Evolutionary conservation across 2,113 vertebrate species (phyloP).

Genomic region (Isurus oxyrinchus): DNA sequence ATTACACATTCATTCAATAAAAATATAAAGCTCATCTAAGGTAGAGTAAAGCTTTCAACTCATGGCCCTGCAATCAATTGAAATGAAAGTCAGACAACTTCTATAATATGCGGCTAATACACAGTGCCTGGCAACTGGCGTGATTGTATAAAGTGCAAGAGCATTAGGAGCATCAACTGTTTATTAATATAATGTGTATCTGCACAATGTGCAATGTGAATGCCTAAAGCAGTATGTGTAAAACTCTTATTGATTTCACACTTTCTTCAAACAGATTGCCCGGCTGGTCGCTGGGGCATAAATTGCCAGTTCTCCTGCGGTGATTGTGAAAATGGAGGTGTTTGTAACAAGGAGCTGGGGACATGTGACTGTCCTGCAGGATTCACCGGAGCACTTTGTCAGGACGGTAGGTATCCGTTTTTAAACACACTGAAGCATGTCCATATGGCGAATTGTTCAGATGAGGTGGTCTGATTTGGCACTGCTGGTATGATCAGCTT

Average conservation of each 20-base stretch:
- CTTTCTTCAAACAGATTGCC: conserved; percentile 53
- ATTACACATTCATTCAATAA: background rate
- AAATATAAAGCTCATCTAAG: background rate
- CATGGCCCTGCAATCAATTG: background rate
- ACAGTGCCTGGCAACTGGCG: background rate
- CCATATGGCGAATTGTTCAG: background rate
- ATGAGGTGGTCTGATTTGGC: background rate
- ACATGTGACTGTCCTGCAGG: conserved; percentile 55
- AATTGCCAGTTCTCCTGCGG: conserved; percentile 53
- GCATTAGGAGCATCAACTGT: background rate
- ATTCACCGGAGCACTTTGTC: conserved; percentile 54
- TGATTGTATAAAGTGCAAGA: background rate
- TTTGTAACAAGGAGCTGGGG: conserved; percentile 55
- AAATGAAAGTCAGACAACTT: background rate
- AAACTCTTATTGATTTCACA: background rate
- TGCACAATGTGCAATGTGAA: background rate
- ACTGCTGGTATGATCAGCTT: background rate
- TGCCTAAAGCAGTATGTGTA: background rate
- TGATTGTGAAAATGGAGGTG: conserved; percentile 54
- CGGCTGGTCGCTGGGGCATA: conserved; percentile 56
- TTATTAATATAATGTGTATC: background rate
- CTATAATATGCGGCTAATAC: background rate
- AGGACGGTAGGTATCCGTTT: conserved; percentile 44
- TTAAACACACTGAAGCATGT: background rate
- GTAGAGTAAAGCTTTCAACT: background rate